Base-by-base conservation (phyloP, 2,888 invertebrate species). In the Pachliopta kotzebuea region DNA sequence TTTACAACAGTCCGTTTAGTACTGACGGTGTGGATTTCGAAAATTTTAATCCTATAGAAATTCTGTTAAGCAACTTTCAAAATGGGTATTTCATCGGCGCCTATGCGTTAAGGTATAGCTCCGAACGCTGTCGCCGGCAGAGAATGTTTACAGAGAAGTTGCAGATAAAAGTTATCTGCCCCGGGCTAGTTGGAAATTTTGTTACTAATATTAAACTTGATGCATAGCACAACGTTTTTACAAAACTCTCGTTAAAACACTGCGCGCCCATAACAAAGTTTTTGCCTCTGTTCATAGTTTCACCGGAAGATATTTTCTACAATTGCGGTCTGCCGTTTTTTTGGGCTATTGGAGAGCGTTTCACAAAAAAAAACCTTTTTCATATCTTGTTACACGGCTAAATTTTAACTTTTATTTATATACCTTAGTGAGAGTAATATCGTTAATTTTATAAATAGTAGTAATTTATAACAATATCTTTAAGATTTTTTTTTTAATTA, bases 291-390 rank as follows among this genome's bases (percentile, higher is more conserved):
- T 61, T 56, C 57, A 55, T 61, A 63, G 68, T 65, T 67, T 62
- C 54, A 63, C 59, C 52, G 52, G 63, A 60, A 60, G 62, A 58
- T 62, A 60, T 66, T 60, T 65, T 59, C 65, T 65, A 52, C 57
- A 37, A 55, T 55, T 56, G 54, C 60, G 49, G 50, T 63, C 52
- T 45, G 45, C 60, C 50, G 60, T 62, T 69, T 69, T 68, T 66
- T 59, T 29, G 49, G 29, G 49, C 49, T 31, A 54, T 49, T 59
- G 53, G 57, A 24, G 53, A 58, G 11, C 37, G 37, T 21, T 56
- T 56, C 31, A 21, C 20, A 54, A 26, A 54, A 52, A 52, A 6
- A n/a, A 6, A n/a, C 6, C n/a, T n/a, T 45, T 37, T 37, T n/a
- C 18, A 45, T n/a, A 4, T 7, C 18, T 45, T n/a, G 4, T n/a